Base-by-base conservation (phyloP, 2,113 vertebrate genomes). In the Cavia aperea region DNA sequence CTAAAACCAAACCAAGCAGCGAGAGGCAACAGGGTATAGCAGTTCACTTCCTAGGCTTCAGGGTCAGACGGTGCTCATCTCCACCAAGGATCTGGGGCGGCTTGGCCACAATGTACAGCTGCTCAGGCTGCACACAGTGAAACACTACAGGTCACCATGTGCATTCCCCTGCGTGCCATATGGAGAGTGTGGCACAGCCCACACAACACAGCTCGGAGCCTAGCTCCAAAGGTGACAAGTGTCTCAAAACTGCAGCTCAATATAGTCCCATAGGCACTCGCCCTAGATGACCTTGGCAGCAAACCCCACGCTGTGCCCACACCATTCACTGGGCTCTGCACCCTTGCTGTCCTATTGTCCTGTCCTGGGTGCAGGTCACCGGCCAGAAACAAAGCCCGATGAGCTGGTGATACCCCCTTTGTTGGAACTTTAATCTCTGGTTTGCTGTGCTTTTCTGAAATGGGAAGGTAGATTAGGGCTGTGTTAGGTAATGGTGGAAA, bases 351-450 rank as follows among this genome's bases (percentile, higher is more conserved):
- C 81, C 75, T 91, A 1, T 88, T 60, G 85, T 68, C 5, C 92
- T 92, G 92, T 36, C 90, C 94, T 5, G 13, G 56, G 83, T 72
- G 63, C 70, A 96, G 95, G 92, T 97, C 96, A 95, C 91, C 77
- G 95, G 63, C 79, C 95, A 96, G 93, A 96, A 96, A 97, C 94
- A 97, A 96, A 95, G 54, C 84, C 1, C 56, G 96, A 96, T 96
- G 96, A 96, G 96, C 95, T 96, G 93, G 46, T 49, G 96, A 97
- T 97, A 93, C 96, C 94, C 94, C 86, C 95, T 94, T 96, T 95
- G 96, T 97, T 95, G 96, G 94, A 81, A 49, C 73, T 97, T 96
- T 97, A 88, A 96, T 97, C 95, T 97, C 96, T 97, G 97, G 88
- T 8, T 93, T 78, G 19, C 96, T 96, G n/a, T 85, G 90, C 94